Evolutionary conservation across 2,113 vertebrate species (phyloP).

Genomic region (Mus spicilegus): DNA sequence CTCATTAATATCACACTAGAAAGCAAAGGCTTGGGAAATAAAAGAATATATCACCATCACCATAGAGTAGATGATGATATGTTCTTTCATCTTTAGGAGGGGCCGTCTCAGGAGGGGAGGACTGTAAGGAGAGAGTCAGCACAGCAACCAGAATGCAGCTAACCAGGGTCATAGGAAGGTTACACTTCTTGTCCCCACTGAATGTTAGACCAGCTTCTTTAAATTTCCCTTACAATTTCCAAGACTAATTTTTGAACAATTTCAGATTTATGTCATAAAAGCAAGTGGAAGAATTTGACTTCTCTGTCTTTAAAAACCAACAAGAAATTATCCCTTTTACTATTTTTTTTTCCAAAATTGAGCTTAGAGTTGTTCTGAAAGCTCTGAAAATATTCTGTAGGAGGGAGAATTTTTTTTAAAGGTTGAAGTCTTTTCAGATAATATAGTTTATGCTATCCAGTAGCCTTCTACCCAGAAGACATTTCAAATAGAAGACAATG

Average conservation of each 20-base stretch:
- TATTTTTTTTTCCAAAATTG: conserved; percentile 72
- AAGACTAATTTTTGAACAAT: conserved; percentile 42
- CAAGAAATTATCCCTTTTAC: conserved; percentile 77
- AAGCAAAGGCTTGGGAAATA: conserved; percentile 4
- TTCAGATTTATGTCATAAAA: conserved; percentile 43
- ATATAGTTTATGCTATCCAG: conserved; percentile 80
- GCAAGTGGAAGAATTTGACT: conserved; percentile 73
- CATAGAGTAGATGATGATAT: too few relatives aligned
- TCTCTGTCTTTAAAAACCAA: conserved; percentile 79
- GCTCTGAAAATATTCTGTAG: conserved; percentile 81
- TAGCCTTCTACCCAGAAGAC: conserved; percentile 69
- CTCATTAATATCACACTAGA: background rate
- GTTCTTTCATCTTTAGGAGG: too few relatives aligned
- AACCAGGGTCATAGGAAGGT: background rate
- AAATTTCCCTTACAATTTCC: conserved; percentile 33
- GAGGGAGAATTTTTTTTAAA: background rate
- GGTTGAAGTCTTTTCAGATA: conserved; percentile 69
- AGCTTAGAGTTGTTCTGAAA: conserved; percentile 81
- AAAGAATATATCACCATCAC: too few relatives aligned
- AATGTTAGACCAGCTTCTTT: background rate
- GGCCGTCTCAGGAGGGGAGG: too few relatives aligned
- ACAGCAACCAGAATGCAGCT: background rate
- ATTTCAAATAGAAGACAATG: conserved; percentile 69
- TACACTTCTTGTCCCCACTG: background rate
- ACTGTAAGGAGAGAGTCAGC: background rate